A percentile compares a stretch with the other conserved stretches of the same genome.
Evolutionary conservation across 2,888 invertebrate species (phyloP).

Genomic region (Crocallis elinguaria): DNA sequence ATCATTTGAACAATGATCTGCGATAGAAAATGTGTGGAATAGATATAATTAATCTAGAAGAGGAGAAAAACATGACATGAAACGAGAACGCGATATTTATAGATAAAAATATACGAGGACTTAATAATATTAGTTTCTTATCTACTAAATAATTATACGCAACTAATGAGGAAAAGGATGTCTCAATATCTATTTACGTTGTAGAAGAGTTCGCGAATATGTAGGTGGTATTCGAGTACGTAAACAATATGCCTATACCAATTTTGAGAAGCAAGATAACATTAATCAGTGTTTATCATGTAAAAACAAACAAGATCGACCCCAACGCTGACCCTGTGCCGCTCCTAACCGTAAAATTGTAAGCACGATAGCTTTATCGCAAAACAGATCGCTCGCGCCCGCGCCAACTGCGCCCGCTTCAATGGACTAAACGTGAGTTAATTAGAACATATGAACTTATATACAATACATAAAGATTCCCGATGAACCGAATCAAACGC

Average conservation of each 20-base stretch:
- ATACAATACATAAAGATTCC: constrained; percentile 9
- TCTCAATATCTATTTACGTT: too few species aligned
- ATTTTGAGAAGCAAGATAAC: not conserved
- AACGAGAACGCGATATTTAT: too few species aligned
- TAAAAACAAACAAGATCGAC: constrained; percentile 33
- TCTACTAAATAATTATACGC: too few species aligned
- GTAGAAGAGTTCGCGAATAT: not conserved
- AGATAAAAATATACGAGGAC: too few species aligned
- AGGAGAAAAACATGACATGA: too few species aligned
- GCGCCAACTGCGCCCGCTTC: constrained; percentile 18
- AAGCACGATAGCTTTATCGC: constrained; percentile 49
- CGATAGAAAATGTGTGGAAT: too few species aligned
- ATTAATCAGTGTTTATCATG: constrained; percentile 8
- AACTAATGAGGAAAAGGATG: too few species aligned
- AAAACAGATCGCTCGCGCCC: constrained; percentile 19
- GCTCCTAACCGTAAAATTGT: constrained; percentile 31
- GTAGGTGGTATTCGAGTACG: not conserved
- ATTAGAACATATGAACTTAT: constrained; percentile 26
- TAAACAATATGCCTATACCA: not conserved
- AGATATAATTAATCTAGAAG: too few species aligned
- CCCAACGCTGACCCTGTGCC: constrained; percentile 39
- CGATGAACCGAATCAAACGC: constrained; percentile 18
- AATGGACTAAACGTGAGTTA: constrained; percentile 34
- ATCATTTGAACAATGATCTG: too few species aligned
- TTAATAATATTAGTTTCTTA: too few species aligned